Evolutionary conservation across 2,113 vertebrate genomes (phyloP).

Genomic region (Passer domesticus): DNA sequence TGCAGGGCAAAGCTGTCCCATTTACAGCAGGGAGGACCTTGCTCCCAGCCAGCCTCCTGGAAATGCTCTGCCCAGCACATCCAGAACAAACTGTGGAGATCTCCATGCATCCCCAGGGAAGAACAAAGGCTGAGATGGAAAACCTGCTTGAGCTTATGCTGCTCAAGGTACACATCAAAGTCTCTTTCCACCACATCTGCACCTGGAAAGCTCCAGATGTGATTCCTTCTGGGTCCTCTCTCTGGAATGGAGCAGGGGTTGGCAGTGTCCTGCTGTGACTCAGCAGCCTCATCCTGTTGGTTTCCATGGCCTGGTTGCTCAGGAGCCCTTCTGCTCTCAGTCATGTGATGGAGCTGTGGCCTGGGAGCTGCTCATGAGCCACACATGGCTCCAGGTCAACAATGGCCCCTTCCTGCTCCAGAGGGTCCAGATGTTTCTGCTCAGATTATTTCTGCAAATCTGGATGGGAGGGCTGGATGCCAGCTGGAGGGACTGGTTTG

Average conservation of each 20-base stretch:
- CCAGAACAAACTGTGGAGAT: neutral
- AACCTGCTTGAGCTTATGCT: neutral
- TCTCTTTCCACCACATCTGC: neutral
- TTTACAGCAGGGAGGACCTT: neutral
- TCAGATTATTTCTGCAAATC: slow-evolving; percentile 22
- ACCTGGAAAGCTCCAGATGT: neutral
- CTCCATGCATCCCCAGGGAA: neutral
- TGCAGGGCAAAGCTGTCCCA: neutral
- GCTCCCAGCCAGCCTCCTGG: neutral
- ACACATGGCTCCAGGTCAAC: neutral
- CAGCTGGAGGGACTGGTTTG: neutral
- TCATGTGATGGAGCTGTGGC: slow-evolving; percentile 5
- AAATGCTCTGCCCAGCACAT: neutral
- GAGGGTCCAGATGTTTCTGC: slow-evolving; percentile 43
- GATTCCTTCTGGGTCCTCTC: neutral
- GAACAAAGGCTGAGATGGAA: neutral
- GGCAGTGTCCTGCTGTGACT: neutral
- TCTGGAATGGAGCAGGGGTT: neutral
- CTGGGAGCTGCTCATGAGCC: neutral
- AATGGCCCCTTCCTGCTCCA: neutral
- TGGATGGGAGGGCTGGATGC: neutral
- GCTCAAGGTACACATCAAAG: neutral
- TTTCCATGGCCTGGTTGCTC: neutral
- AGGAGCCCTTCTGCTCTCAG: neutral
- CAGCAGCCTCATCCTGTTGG: neutral